A percentile compares a stretch with the other conserved stretches of the same genome.
Conservation (phyloP, 2,888 invertebrate species). For the Nomada lathburiana region DNA sequence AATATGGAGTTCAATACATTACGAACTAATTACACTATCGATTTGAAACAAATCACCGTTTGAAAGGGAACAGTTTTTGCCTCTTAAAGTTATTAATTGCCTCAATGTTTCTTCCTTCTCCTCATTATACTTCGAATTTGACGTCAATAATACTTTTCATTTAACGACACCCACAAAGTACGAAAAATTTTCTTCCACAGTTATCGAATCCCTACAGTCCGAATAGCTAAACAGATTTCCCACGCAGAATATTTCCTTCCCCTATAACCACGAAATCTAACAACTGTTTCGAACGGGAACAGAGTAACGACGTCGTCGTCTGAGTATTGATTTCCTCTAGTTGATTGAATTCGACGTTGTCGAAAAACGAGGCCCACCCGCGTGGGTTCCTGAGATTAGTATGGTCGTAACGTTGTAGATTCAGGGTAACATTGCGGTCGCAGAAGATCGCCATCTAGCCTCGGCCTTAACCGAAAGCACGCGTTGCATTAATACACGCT, state of each 20-base stretch:
- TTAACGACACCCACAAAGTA: too few relatives aligned
- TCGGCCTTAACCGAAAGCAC: constrained; percentile 75
- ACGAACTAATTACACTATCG: neutral
- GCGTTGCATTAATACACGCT: constrained; percentile 74
- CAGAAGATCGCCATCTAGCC: constrained; percentile 68
- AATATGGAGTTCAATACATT: neutral
- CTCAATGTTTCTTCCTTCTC: neutral
- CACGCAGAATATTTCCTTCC: too few relatives aligned
- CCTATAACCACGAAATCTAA: too few relatives aligned
- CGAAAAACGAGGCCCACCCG: constrained; percentile 43
- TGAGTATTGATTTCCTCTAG: neutral
- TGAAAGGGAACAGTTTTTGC: too few relatives aligned
- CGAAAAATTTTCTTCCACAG: too few relatives aligned
- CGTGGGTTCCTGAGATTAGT: constrained; percentile 19
- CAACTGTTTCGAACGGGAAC: too few relatives aligned
- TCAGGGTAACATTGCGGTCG: constrained; percentile 70
- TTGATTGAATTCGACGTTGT: neutral
- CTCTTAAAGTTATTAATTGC: neutral
- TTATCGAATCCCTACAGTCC: too few relatives aligned
- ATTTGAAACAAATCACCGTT: neutral
- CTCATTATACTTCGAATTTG: neutral
- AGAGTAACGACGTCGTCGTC: neutral
- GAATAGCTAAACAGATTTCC: too few relatives aligned
- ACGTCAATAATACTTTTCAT: neutral
- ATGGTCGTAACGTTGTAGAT: too few relatives aligned